Conservation (phyloP, 2,113 vertebrate genomes). For the Anhinga anhinga region DNA sequence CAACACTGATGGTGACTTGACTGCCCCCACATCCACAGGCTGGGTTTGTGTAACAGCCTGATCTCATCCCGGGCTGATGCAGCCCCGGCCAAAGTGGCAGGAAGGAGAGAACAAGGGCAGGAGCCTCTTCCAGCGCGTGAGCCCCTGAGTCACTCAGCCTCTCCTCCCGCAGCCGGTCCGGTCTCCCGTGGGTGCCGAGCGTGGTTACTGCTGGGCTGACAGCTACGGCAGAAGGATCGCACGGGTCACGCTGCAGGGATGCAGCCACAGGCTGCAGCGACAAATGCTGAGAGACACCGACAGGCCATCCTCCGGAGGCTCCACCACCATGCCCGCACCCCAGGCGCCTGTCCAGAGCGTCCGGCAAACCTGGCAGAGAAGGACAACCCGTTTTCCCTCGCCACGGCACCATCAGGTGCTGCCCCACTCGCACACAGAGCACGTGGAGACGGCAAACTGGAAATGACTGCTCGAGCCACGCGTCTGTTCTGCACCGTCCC, state of each 20-base stretch:
- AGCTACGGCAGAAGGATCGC: not conserved
- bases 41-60: not conserved
- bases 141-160: not conserved
- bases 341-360: fast-evolving
- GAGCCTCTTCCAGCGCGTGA: not conserved
- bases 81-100: not conserved
- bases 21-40: not conserved
- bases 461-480: not conserved
- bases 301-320: not conserved
- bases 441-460: fast-evolving
- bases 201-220: not conserved
- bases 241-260: not conserved
- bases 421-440: not conserved
- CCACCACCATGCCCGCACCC: fast-evolving
- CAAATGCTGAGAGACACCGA: not conserved
- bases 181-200: not conserved
- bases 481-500: not conserved
- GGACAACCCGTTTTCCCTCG: not conserved
- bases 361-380: not conserved
- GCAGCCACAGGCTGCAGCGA: not conserved
- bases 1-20: not conserved
- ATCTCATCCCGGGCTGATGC: fast-evolving
- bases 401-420: fast-evolving
- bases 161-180: not conserved
- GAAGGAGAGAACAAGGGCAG: not conserved